Evolutionary conservation across 2,888 invertebrate species (phyloP).

Genomic region (Caenorhabditis sp.): DNA sequence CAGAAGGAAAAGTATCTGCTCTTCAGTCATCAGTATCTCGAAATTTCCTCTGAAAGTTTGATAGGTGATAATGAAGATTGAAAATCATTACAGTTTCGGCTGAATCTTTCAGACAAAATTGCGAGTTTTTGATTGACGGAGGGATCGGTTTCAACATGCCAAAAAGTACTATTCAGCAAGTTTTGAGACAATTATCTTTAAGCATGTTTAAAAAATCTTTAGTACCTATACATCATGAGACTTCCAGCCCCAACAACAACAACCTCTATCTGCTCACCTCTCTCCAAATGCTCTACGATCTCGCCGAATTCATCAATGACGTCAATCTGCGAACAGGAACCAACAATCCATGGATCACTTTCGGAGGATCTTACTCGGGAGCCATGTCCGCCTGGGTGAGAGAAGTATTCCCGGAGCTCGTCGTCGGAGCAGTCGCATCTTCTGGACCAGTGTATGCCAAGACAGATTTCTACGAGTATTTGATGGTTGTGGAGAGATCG

Average conservation of each 20-base stretch:
- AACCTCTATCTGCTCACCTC: slow-evolving; percentile 89
- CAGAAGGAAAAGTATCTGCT: too few relatives aligned
- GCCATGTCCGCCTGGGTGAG: slow-evolving; percentile 84
- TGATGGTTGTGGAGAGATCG: slow-evolving; percentile 68
- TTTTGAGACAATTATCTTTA: too few relatives aligned
- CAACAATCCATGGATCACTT: slow-evolving; percentile 90
- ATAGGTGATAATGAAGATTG: too few relatives aligned
- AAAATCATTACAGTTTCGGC: too few relatives aligned
- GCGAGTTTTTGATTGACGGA: too few relatives aligned
- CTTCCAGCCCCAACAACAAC: slow-evolving; percentile 30
- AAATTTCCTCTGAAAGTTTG: too few relatives aligned
- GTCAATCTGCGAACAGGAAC: slow-evolving; percentile 86
- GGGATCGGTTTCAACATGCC: too few relatives aligned
- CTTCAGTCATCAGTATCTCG: too few relatives aligned
- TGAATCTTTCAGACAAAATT: too few relatives aligned
- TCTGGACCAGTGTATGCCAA: slow-evolving; percentile 93
- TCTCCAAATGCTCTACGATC: slow-evolving; percentile 88
- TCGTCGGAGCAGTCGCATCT: slow-evolving; percentile 91
- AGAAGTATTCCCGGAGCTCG: slow-evolving; percentile 90
- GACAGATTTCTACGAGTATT: slow-evolving; percentile 88
- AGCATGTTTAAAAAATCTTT: too few relatives aligned
- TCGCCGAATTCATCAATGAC: slow-evolving; percentile 89
- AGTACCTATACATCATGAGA: too few relatives aligned
- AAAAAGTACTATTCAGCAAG: too few relatives aligned
- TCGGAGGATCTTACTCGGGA: slow-evolving; percentile 89